Evolutionary conservation across 2,888 invertebrate species (phyloP).

Genomic region (Cerceris ruficornis): DNA sequence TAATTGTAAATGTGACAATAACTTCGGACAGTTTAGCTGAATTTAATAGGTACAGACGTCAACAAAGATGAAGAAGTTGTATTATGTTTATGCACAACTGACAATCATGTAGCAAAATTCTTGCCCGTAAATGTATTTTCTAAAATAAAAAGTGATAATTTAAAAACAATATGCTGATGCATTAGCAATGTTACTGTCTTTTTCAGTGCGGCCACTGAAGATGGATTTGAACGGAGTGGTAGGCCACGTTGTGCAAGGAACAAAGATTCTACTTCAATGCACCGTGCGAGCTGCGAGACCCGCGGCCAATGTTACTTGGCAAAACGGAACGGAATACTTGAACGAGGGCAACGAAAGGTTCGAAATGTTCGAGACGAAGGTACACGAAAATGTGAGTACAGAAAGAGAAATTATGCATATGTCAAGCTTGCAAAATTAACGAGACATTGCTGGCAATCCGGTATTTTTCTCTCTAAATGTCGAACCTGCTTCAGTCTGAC

Average conservation of each 20-base stretch:
- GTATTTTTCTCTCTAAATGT: no score
- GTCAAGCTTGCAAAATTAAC: conserved; percentile 22
- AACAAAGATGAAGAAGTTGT: background rate
- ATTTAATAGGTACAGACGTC: no score
- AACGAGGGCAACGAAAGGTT: conserved; percentile 74
- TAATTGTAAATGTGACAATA: no score
- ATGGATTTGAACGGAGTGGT: conserved; percentile 90
- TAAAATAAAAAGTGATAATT: background rate
- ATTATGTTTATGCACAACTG: background rate
- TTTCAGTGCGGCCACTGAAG: conserved; percentile 91
- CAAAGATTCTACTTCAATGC: conserved; percentile 90
- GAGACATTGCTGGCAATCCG: background rate
- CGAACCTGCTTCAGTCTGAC: no score
- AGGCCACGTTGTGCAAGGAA: conserved; percentile 91
- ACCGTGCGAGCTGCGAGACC: conserved; percentile 91
- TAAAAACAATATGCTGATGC: background rate
- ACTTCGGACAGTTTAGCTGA: no score
- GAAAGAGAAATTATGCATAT: background rate
- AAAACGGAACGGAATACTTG: conserved; percentile 86
- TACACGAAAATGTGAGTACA: conserved; percentile 76
- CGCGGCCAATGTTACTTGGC: conserved; percentile 92
- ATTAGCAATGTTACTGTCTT: background rate
- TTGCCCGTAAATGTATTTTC: background rate
- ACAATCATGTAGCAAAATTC: background rate
- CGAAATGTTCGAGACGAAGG: conserved; percentile 75